These are phyloP conservation scores for Tympanoctomys barrerae DNA, from an alignment of 2,797 vertebrate species.

Conservation along the genomic window DNA sequence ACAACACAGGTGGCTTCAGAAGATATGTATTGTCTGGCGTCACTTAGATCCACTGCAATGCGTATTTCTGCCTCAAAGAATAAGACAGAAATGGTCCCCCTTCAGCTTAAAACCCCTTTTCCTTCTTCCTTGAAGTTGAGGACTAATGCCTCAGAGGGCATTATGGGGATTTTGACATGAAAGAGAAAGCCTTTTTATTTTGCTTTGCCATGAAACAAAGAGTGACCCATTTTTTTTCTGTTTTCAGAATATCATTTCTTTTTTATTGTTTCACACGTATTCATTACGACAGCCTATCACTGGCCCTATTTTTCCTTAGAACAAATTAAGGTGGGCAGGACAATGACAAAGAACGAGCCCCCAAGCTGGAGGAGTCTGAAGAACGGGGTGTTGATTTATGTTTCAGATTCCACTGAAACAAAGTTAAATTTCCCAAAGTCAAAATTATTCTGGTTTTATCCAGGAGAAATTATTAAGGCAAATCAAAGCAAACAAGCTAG, in stretches of 20 bases:
- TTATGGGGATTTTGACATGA: conserved; percentile 62
- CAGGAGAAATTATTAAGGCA: neutral
- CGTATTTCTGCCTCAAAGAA: conserved; percentile 41
- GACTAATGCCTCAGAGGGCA: conserved; percentile 65
- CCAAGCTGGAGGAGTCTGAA: rapidly evolving
- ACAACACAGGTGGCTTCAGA: rapidly evolving
- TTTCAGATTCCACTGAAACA: neutral
- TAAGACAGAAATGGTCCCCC: conserved; percentile 61
- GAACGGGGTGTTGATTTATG: neutral
- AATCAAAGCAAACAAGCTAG: conserved; percentile 39
- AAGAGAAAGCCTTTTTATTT: conserved; percentile 76
- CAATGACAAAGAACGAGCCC: neutral
- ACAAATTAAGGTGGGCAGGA: neutral
- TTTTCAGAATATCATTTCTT: neutral
- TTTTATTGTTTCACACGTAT: neutral
- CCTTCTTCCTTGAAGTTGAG: conserved; percentile 65
- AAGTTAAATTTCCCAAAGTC: neutral
- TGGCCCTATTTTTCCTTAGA: neutral
- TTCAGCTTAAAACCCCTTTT: conserved; percentile 59
- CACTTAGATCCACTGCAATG: neutral
- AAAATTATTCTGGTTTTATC: neutral
- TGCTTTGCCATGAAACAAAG: conserved; percentile 77
- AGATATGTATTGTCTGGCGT: rapidly evolving
- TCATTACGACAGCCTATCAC: neutral
- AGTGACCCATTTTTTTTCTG: neutral